Evolutionary conservation across 2,888 invertebrate genomes (phyloP).

Genomic region (Drosophila pseudotalamancana): DNA sequence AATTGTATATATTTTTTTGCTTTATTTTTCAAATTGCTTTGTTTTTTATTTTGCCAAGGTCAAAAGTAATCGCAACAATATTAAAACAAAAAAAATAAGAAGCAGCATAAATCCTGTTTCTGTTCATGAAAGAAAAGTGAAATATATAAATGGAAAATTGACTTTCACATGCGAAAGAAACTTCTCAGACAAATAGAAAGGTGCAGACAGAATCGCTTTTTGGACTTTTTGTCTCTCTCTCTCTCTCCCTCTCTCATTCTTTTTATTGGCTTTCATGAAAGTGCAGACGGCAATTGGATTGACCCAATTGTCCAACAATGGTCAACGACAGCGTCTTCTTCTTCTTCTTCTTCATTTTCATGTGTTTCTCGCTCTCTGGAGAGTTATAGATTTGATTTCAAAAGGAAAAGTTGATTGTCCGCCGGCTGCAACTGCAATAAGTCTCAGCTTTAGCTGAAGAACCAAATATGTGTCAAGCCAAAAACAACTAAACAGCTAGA

Average conservation of each 20-base stretch:
- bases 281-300: conserved; percentile 72
- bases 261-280: conserved; percentile 60
- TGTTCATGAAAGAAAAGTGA: conserved; percentile 14
- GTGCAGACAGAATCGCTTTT: conserved; percentile 36
- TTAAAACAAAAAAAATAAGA: conserved; percentile 6
- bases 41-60: conserved; percentile 54
- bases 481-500: conserved; percentile 25
- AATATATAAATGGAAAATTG: conserved; percentile 40
- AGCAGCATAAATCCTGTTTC: conserved; percentile 48
- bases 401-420: conserved; percentile 79
- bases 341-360: conserved; percentile 2
- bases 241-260: neutral
- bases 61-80: conserved; percentile 45
- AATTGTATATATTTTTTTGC: conserved; percentile 10
- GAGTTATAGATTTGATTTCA: conserved; percentile 62
- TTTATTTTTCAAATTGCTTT: too few species aligned
- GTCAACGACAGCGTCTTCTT: conserved; percentile 17
- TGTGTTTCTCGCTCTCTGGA: neutral
- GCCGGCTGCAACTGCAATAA: neutral
- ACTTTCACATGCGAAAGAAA: conserved; percentile 67
- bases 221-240: conserved; percentile 12
- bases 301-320: conserved; percentile 76
- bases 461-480: conserved; percentile 50
- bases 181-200: conserved; percentile 45
- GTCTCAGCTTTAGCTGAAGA: conserved; percentile 38